Evolutionary conservation across 1,140 invertebrate species (phyloP).

Genomic region (Pseudomyrmex dendroicus): DNA sequence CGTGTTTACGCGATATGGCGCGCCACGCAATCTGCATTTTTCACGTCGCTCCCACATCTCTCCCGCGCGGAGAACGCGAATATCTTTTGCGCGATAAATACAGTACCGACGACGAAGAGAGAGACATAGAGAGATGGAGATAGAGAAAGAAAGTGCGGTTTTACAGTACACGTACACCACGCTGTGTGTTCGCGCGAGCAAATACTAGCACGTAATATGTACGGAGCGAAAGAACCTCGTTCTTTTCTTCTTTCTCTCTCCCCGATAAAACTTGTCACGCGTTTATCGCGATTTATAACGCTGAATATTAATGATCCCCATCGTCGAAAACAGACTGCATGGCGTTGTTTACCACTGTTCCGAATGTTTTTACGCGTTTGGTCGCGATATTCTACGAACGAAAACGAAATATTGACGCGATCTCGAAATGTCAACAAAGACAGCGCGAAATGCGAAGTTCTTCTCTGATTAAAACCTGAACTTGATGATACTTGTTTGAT

Average conservation of each 20-base stretch:
- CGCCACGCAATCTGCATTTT: not conserved
- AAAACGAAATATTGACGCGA: not conserved
- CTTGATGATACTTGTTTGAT: not conserved
- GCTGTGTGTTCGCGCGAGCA: not conserved
- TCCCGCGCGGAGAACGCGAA: not conserved
- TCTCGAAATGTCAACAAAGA: not conserved
- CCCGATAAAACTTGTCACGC: not conserved
- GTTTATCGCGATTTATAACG: not conserved
- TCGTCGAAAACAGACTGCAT: conserved; percentile 10
- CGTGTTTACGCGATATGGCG: not conserved
- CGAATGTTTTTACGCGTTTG: not conserved
- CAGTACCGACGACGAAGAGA: no score
- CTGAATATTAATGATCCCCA: conserved; percentile 29
- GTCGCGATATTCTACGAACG: no score
- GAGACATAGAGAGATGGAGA: no score
- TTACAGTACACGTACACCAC: not conserved
- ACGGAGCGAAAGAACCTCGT: not conserved
- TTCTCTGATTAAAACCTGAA: not conserved
- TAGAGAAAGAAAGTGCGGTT: no score
- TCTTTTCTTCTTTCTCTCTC: not conserved
- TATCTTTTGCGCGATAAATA: conserved; percentile 5
- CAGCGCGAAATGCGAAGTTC: not conserved
- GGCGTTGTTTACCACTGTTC: not conserved
- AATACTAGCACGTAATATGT: not conserved
- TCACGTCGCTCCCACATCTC: not conserved